Evolutionary conservation across 2,888 invertebrate genomes (phyloP).

Genomic region (Cremastinae sp.): DNA sequence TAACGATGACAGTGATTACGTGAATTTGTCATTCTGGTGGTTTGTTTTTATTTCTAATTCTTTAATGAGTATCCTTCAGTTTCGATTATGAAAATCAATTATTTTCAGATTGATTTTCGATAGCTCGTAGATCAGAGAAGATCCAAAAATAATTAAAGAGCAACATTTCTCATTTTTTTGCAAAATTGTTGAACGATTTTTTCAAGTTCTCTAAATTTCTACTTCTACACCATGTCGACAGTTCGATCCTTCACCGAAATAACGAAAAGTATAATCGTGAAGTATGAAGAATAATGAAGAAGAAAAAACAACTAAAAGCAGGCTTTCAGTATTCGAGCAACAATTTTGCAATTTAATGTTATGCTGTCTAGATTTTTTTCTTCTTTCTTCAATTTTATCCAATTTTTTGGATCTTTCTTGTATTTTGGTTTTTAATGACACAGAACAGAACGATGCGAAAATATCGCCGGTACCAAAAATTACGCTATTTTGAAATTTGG

Average conservation of each 20-base stretch:
- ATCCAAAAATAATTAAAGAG: no score
- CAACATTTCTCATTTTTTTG: slow-evolving; percentile 35
- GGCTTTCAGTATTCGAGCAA: slow-evolving; percentile 27
- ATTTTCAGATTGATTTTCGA: no score
- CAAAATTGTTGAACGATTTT: slow-evolving; percentile 51
- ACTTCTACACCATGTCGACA: slow-evolving; percentile 44
- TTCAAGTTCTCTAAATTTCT: slow-evolving; percentile 49
- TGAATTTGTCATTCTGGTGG: slow-evolving; percentile 4
- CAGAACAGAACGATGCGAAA: no score
- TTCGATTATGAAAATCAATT: not conserved
- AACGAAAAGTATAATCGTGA: not conserved
- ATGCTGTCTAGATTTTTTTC: no score
- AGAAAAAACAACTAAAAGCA: not conserved
- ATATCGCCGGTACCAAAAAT: no score
- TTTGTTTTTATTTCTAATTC: slow-evolving; percentile 3
- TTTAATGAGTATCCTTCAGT: no score
- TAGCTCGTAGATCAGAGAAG: no score
- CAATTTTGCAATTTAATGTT: slow-evolving; percentile 50
- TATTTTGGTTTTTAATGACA: no score
- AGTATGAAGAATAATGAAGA: not conserved
- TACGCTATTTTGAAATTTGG: no score
- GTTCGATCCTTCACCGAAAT: slow-evolving; percentile 8
- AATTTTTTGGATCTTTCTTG: no score
- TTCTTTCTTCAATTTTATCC: not conserved
- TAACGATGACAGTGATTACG: slow-evolving; percentile 29